These are phyloP conservation scores for Elmis aenea DNA, from an alignment of 2,888 invertebrate genomes.

Conservation along the genomic window DNA sequence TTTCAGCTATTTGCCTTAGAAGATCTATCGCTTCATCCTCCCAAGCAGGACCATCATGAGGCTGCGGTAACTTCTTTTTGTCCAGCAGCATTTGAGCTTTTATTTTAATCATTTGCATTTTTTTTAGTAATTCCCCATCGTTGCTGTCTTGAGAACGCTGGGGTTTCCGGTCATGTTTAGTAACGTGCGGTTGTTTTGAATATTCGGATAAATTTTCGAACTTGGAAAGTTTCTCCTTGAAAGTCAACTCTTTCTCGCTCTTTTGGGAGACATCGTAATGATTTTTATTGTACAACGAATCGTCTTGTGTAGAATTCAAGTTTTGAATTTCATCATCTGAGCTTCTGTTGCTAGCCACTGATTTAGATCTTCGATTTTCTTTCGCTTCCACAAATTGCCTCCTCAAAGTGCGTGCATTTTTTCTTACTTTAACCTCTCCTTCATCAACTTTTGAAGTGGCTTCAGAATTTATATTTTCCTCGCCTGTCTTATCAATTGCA, in stretches of 20 bases:
- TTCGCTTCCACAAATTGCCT: no score
- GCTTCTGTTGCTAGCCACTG: background rate
- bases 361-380: no score
- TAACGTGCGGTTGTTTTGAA: background rate
- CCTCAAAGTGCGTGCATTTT: no score
- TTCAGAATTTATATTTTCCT: no score
- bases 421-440: no score
- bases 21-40: conserved; percentile 9
- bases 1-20: conserved; percentile 9
- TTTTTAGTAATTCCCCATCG: background rate
- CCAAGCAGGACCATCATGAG: conserved; percentile 1
- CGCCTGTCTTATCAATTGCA: no score
- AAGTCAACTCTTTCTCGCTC: conserved; percentile 5
- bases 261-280: conserved; percentile 1
- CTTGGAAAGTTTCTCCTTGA: conserved; percentile 8
- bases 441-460: no score
- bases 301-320: conserved; percentile 3
- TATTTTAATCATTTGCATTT: background rate
- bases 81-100: background rate
- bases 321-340: no score
- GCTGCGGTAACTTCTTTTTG: background rate
- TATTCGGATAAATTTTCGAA: conserved; percentile 10
- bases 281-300: conserved; percentile 1
- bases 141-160: background rate
- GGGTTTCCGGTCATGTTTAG: background rate